Base-by-base conservation (phyloP, 2,113 vertebrate genomes). In the Oreochromis niloticus region DNA sequence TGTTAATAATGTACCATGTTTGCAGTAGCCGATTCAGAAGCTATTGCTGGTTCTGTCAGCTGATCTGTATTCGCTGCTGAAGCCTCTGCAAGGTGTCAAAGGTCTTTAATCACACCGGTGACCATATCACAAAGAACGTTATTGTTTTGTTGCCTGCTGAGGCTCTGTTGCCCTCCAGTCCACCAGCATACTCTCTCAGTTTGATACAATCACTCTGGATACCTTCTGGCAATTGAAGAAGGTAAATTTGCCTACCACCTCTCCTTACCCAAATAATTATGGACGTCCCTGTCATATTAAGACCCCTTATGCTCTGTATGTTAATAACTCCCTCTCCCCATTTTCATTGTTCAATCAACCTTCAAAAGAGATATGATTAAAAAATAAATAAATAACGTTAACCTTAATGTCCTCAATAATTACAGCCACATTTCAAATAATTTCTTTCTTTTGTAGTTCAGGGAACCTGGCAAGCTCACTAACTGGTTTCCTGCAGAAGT, bases 61-160 rank as follows among this genome's bases (percentile, higher is more conserved):
- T 85, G 78, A 86, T 91, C 39, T 32, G 52, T 81, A 10, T 30
- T 78, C 63, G 73, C 52, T 6, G 6, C 50, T 79, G 85, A 85
- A 86, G 81, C 73, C 6, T 46, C 50, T 54, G 79, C 27, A 43
- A 85, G 54, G 52, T 84, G 87, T 88, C 57, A 84, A 75, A 89
- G 87, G 87, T 91, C 52, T 89, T 91, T 88, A 73, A 84, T 88
- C 81, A 87, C 85, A 66, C 36, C 10, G 6, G 82, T 73, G 88
- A 84, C 84, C 48, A 57, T 71, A 89, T 89, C 57, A 86, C 78
- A 84, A 82, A 80, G 59, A 56, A 48, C 88, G 81, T 91, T 63
- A 88, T 92, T 89, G 81, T 89, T 88, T 89, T 89, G 87, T 79
- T 83, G 59, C 75, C 88, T n/a, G 30, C 85, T 81, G 85, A 71